Percentiles rank a stretch among this genome's conserved stretches.
These are phyloP conservation scores for Hirtodrosophila histrioides DNA, from an alignment of 2,888 invertebrate genomes.

Conservation along the genomic window DNA sequence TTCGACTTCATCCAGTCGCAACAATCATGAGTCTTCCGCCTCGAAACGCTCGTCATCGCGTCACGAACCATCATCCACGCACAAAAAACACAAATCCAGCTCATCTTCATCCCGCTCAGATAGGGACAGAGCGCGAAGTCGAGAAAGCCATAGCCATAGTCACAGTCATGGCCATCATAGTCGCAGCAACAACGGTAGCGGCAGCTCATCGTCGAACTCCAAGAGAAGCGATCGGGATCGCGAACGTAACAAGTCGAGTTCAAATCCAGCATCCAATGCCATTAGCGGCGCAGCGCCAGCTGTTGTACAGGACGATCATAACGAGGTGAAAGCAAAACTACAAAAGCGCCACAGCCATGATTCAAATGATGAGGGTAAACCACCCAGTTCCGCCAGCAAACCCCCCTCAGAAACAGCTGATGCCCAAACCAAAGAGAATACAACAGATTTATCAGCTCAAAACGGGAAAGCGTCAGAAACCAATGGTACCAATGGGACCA, in stretches of 20 bases:
- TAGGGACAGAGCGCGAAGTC: constrained; percentile 42
- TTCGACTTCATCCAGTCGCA: constrained; percentile 55
- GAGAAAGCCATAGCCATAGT: constrained; percentile 36
- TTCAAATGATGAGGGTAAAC: constrained; percentile 89
- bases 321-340: constrained; percentile 55
- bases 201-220: constrained; percentile 53
- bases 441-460: constrained; percentile 25
- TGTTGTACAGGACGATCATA: constrained; percentile 87
- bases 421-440: constrained; percentile 25
- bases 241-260: constrained; percentile 48
- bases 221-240: constrained; percentile 54
- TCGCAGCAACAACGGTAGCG: constrained; percentile 52
- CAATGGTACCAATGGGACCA: constrained; percentile 35
- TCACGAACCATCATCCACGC: constrained; percentile 47
- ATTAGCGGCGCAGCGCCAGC: constrained; percentile 14
- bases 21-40: constrained; percentile 51
- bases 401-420: constrained; percentile 17
- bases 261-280: constrained; percentile 35
- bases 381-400: constrained; percentile 58
- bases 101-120: constrained; percentile 69
- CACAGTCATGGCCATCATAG: constrained; percentile 56
- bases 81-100: constrained; percentile 61
- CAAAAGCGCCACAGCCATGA: constrained; percentile 90
- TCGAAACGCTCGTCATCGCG: constrained; percentile 62
- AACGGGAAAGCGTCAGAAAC: constrained; percentile 45